These are phyloP conservation scores for Silvanus unidentatus DNA, from an alignment of 2,888 invertebrate species.

Conservation along the genomic window DNA sequence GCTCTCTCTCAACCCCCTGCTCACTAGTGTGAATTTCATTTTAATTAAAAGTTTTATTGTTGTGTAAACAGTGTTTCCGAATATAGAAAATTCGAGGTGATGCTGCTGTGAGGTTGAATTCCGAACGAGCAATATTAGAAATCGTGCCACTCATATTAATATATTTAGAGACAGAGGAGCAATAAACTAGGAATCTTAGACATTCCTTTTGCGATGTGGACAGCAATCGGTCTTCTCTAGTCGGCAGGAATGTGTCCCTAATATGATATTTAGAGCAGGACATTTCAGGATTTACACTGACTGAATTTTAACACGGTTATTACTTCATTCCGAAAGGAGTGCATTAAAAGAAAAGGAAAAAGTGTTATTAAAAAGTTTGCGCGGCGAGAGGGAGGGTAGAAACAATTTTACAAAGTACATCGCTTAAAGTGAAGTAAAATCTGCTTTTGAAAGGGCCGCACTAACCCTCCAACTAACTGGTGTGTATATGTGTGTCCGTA, in stretches of 20 bases:
- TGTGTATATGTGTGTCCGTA: conserved; percentile 37
- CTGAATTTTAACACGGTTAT: conserved; percentile 26
- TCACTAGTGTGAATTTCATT: no score
- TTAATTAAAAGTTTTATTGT: no score
- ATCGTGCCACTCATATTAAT: no score
- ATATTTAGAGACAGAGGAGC: background rate
- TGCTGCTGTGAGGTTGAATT: no score
- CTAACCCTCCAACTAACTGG: no score
- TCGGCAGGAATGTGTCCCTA: conserved; percentile 34
- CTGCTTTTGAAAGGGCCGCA: conserved; percentile 38
- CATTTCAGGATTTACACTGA: conserved; percentile 28
- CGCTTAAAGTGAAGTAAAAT: conserved; percentile 41
- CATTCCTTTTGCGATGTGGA: conserved; percentile 36
- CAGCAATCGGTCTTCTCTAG: no score
- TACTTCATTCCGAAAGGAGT: conserved; percentile 15
- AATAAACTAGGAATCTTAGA: conserved; percentile 15
- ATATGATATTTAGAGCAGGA: conserved; percentile 35
- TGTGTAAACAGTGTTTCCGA: no score
- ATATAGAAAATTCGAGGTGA: no score
- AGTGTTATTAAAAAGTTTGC: background rate
- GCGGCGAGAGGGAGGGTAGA: conserved; percentile 17
- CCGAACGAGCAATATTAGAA: no score
- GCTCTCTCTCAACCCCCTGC: no score
- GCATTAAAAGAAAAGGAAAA: background rate
- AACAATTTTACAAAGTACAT: conserved; percentile 42